Evolutionary conservation across 1,140 invertebrate species (phyloP).

Genomic region (Leucophenga varia): DNA sequence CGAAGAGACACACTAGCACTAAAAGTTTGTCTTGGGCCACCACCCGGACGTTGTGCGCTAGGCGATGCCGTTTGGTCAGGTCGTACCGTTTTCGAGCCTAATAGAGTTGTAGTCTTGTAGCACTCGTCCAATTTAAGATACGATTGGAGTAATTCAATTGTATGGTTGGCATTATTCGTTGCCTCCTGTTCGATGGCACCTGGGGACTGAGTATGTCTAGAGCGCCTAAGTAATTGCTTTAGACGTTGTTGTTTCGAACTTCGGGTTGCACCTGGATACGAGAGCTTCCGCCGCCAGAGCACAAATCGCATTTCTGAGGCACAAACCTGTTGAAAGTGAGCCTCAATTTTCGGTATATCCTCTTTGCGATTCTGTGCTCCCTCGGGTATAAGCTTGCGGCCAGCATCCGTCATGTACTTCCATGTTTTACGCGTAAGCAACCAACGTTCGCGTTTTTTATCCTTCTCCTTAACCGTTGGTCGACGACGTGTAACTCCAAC

Average conservation of each 20-base stretch:
- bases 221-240: conserved; percentile 55
- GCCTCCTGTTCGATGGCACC: conserved; percentile 9
- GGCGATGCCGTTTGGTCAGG: conserved; percentile 45
- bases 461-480: conserved; percentile 32
- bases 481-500: conserved; percentile 10
- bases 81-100: conserved; percentile 39
- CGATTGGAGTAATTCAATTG: conserved; percentile 35
- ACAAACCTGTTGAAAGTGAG: conserved; percentile 81
- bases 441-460: conserved; percentile 72
- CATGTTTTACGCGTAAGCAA: conserved; percentile 83
- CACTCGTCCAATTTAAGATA: conserved; percentile 39
- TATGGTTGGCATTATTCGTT: conserved; percentile 24
- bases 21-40: neutral
- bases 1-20: neutral
- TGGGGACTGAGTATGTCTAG: conserved; percentile 60
- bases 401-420: conserved; percentile 87
- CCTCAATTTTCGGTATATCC: conserved; percentile 76
- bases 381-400: conserved; percentile 80
- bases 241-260: conserved; percentile 59
- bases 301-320: conserved; percentile 74
- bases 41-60: conserved; percentile 29
- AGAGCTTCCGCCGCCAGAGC: conserved; percentile 74
- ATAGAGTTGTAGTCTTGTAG: conserved; percentile 34
- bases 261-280: conserved; percentile 69
- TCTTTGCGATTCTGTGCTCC: conserved; percentile 68